Conservation (phyloP, 2,888 invertebrate species). For the Palloptera scutellata region DNA sequence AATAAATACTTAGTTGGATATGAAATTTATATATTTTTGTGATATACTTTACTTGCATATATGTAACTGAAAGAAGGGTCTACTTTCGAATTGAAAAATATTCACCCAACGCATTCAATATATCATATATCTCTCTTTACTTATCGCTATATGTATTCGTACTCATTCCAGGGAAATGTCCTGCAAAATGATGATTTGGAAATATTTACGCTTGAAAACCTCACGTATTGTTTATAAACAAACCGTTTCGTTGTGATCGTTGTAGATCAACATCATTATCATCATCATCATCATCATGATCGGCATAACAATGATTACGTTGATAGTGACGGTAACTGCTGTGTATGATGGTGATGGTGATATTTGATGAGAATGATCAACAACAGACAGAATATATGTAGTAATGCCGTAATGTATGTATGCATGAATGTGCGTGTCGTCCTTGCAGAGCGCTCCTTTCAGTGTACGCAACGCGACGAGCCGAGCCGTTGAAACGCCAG, state of each 20-base stretch:
- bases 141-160: no score
- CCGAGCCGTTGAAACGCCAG: no score
- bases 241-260: slow-evolving; percentile 14
- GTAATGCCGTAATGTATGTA: background rate
- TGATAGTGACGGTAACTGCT: slow-evolving; percentile 10
- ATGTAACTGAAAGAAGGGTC: slow-evolving; percentile 10
- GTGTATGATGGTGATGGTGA: slow-evolving; percentile 15
- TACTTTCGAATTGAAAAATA: background rate
- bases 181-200: slow-evolving; percentile 30
- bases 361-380: slow-evolving; percentile 59
- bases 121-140: no score
- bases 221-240: slow-evolving; percentile 32
- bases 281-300: slow-evolving; percentile 2
- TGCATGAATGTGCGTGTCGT: slow-evolving; percentile 6
- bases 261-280: slow-evolving; percentile 16
- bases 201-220: slow-evolving; percentile 37
- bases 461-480: no score
- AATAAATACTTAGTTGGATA: no score
- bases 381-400: slow-evolving; percentile 17
- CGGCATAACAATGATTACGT: background rate
- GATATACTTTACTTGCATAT: background rate
- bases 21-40: no score
- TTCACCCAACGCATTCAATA: slow-evolving; percentile 1
- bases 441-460: background rate
- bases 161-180: slow-evolving; percentile 23